phyloP scores from a whole-genome alignment of 2,888 invertebrate species.

The Gerris lacustris region DNA sequence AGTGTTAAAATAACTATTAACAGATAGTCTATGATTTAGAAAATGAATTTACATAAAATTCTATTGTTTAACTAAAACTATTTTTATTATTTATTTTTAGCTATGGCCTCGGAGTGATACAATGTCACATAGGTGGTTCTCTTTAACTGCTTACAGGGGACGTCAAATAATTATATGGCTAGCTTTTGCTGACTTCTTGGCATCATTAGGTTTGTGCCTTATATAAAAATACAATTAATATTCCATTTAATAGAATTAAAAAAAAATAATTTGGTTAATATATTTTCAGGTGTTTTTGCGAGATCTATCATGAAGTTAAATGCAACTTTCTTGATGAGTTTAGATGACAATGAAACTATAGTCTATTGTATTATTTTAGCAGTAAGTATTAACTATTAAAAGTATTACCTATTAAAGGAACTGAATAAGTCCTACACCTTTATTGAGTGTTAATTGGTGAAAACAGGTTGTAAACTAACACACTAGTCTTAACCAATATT shows the following conservation, averaged over 20 bases:
- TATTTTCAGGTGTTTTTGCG: conserved; percentile 28
- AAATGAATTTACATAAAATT: too few species aligned
- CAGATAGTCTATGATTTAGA: too few species aligned
- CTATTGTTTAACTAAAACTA: too few species aligned
- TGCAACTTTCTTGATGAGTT: conserved; percentile 19
- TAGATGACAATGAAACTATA: conserved; percentile 20
- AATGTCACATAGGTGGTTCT: conserved; percentile 44
- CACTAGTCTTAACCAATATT: too few species aligned
- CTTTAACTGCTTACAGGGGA: conserved; percentile 50
- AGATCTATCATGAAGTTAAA: conserved; percentile 28
- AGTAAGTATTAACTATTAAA: conserved; percentile 18
- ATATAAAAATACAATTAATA: conserved; percentile 5
- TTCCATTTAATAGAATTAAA: neutral
- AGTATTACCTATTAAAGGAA: too few species aligned
- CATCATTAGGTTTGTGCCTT: conserved; percentile 52
- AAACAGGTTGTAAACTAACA: too few species aligned
- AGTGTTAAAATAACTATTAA: too few species aligned
- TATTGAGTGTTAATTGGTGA: too few species aligned
- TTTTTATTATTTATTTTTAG: conserved; percentile 31
- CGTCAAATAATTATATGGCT: conserved; percentile 63
- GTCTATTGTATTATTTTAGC: conserved; percentile 25
- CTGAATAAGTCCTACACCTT: too few species aligned
- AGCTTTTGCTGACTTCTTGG: conserved; percentile 64
- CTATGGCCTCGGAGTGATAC: conserved; percentile 50
- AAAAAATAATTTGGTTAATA: neutral